A percentile compares a stretch with the other conserved stretches of the same genome.
These are phyloP conservation scores for Chloromyia formosa DNA, from an alignment of 2,888 invertebrate genomes.

Conservation along the genomic window DNA sequence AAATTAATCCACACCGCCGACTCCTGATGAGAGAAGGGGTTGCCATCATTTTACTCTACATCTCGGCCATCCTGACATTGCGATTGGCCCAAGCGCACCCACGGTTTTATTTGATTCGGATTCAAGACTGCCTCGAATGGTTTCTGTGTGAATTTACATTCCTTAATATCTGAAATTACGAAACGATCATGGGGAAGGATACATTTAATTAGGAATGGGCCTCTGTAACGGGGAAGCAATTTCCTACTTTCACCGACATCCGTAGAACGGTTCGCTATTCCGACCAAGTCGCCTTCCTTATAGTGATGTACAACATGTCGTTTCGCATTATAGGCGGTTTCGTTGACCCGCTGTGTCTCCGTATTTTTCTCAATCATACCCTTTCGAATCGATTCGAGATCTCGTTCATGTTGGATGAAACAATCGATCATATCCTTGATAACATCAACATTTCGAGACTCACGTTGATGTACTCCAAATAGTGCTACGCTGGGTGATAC, in stretches of 20 bases:
- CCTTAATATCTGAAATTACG: too few species aligned
- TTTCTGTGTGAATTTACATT: too few species aligned
- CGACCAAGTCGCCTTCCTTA: not conserved
- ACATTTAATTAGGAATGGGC: not conserved
- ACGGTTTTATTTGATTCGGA: too few species aligned
- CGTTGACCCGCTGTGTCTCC: slow-evolving; percentile 20
- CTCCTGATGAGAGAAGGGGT: too few species aligned
- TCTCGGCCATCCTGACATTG: too few species aligned
- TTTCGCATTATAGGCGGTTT: slow-evolving; percentile 1
- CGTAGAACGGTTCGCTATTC: not conserved
- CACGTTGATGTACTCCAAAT: too few species aligned
- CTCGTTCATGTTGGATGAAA: slow-evolving; percentile 10
- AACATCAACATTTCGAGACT: not conserved
- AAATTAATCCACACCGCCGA: too few species aligned
- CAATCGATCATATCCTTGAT: slow-evolving; percentile 4
- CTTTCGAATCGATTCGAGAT: slow-evolving; percentile 11
- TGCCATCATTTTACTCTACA: too few species aligned
- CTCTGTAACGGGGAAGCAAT: not conserved
- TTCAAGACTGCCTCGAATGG: too few species aligned
- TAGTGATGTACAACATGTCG: not conserved
- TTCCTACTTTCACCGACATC: not conserved
- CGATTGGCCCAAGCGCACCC: too few species aligned
- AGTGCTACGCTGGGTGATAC: not conserved
- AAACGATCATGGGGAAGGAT: too few species aligned
- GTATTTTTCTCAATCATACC: slow-evolving; percentile 15